Base-by-base conservation (phyloP, 2,113 vertebrate genomes). In the Albula goreensis region DNA sequence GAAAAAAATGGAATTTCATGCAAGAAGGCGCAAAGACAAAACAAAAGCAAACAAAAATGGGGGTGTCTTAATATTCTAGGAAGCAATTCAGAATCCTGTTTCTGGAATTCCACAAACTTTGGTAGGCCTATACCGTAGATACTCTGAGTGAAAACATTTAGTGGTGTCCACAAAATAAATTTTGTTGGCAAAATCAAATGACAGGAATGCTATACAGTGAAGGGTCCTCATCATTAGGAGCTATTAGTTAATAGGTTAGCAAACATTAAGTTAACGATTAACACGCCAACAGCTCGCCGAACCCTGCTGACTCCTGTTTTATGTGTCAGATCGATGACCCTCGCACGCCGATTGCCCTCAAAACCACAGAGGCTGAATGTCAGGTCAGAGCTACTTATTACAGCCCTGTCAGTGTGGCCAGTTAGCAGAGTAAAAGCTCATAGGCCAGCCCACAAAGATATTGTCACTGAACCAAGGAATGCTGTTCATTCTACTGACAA, bases 221-320 rank as follows among this genome's bases (percentile, higher is more conserved):
- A 41, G 49, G 50, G 79, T 22, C 48, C 13, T 80, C 79, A 22
- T 50, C 48, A 80, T 80, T 80, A 80, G 48, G 48, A 19, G 79
- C 50, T 50, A 50, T 80, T 80, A 51, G 48, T 80, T 74, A 74
- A 74, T 74, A 31, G 22, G 22, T 74, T n/a, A 31, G 70, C 31
- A 31, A 22, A 9, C 70, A 74, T 74, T 74, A 74, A 50, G 79
- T 80, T 80, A 80, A 80, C 22, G 13, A 80, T 80, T 80, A 80
- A 80, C 50, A 50, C 13, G 79, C 50, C 15, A 7, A 50, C 48
- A 19, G 60, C n/a, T 74, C 70, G n/a, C 70, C n/a, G 6, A 74
- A n/a, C 66, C 79, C 50, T 50, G 31, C 8, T 15, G 48, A 48
- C 49, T 50, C 78, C 49, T 50, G 78, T 80, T 50, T 41, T 80